Base-by-base conservation (phyloP, 2,797 vertebrate genomes). In the Sphenopsis melanotis region DNA sequence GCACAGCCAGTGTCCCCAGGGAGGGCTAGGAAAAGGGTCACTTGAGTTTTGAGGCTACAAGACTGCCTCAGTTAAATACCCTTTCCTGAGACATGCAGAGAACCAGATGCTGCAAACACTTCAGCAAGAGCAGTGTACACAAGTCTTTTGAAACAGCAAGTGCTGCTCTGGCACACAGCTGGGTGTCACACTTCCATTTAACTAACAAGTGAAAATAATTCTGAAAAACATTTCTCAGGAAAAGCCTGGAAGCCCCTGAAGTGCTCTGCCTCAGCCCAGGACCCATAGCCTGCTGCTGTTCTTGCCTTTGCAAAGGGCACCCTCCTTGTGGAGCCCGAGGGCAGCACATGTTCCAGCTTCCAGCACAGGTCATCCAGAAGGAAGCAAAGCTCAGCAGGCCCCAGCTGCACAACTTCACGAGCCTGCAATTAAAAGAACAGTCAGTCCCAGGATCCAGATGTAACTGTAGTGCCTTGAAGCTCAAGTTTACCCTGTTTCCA, bases 311-410 rank as follows among this genome's bases (percentile, higher is more conserved):
- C 74, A 95, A 99, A 99, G 17, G 98, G 98, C 17, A 95, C 59
- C 96, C 98, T 99, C 94, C 98, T 99, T 47, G 98, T 93, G 71
- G 97, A 95, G 47, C 97, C 69, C 1, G 98, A 97, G 9, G 96
- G 94, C 59, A 99, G 98, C 71, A 98, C 96, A 77, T 98, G 98
- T 93, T 99, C 99, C 92, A 99, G 82, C 94, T 99, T 99, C 59
- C 98, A 98, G 93, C 98, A 98, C 97, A 99, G 98, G 89, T 99
- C 99, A 87, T 99, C 99, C 97, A 99, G 97, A 93, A 99, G 98
- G 95, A 99, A 99, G 53, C 98, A 97, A 41, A 99, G 98, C 95
- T 99, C 99, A 79, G 98, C 98, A 18, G 99, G 98, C 55, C 99
- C 98, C 90, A 99, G 98, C 77, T 99, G 98, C 47, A 99, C 98